Conservation (phyloP, 2,797 vertebrate species). For the Hozukius guyotensis region DNA sequence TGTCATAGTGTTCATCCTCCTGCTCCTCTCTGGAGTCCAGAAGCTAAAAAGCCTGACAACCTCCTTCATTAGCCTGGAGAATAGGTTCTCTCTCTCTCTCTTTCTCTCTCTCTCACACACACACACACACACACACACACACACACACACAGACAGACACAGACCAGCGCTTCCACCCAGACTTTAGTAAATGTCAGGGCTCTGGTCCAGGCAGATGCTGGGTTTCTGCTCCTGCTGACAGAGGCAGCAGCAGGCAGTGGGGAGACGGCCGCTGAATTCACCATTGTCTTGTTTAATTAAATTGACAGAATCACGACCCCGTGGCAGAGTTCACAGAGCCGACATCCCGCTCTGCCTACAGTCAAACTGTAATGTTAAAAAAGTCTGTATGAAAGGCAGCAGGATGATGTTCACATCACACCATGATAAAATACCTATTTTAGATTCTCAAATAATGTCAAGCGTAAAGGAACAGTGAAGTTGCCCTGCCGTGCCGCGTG, state of each 20-base stretch:
- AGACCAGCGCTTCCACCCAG: background rate
- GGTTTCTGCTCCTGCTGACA: conserved; percentile 32
- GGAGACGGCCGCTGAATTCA: conserved; percentile 13
- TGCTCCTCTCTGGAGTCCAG: conserved; percentile 36
- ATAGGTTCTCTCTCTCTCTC: background rate
- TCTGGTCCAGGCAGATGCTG: conserved; percentile 28
- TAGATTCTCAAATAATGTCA: conserved; percentile 26
- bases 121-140: conserved; percentile 6
- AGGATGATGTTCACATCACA: conserved; percentile 26
- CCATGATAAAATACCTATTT: conserved; percentile 13
- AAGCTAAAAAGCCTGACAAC: conserved; percentile 56
- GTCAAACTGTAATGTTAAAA: conserved; percentile 16
- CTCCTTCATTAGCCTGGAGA: conserved; percentile 53
- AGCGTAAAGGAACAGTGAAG: conserved; percentile 12
- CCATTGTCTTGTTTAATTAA: conserved; percentile 56
- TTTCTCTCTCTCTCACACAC: background rate
- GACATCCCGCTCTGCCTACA: conserved; percentile 1
- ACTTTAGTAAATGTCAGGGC: conserved; percentile 54
- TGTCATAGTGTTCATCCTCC: conserved; percentile 47
- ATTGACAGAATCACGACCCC: conserved; percentile 58
- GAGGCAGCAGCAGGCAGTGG: conserved; percentile 20
- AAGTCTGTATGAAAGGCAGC: conserved; percentile 19
- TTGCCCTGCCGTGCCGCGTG: background rate
- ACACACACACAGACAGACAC: background rate
- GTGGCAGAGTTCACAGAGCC: conserved; percentile 41